Conservation (phyloP, 1,140 invertebrate genomes). For the Heterodera schachtii region DNA sequence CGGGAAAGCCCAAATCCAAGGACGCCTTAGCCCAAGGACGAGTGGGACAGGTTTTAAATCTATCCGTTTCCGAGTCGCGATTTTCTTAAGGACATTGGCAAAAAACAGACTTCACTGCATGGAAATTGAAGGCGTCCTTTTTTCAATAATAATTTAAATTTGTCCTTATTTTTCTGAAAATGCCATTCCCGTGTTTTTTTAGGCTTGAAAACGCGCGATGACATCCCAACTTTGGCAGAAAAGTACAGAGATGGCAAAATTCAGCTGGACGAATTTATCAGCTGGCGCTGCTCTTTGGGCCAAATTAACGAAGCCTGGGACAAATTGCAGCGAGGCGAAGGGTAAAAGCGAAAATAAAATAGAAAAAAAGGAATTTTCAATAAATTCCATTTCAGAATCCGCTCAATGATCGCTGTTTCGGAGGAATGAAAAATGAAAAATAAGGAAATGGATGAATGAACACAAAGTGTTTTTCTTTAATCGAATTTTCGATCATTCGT, state of each 20-base stretch:
- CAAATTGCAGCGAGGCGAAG: constrained; percentile 71
- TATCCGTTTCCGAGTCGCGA: too few relatives aligned
- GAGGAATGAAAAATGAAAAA: not conserved
- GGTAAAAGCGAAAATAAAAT: constrained; percentile 54
- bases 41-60: too few relatives aligned
- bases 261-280: constrained; percentile 91
- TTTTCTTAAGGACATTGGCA: too few relatives aligned
- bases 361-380: not conserved
- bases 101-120: too few relatives aligned
- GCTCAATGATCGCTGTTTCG: not conserved
- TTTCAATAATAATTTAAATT: too few relatives aligned
- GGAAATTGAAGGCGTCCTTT: too few relatives aligned
- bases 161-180: too few relatives aligned
- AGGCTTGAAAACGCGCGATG: constrained; percentile 82
- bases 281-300: constrained; percentile 77
- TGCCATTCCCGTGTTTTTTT: not conserved
- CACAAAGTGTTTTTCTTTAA: too few relatives aligned
- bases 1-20: too few relatives aligned
- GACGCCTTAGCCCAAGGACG: too few relatives aligned
- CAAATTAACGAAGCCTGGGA: constrained; percentile 89
- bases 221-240: constrained; percentile 88
- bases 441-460: not conserved
- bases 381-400: not conserved
- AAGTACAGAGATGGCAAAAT: constrained; percentile 77
- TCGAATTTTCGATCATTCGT: too few relatives aligned